These are phyloP conservation scores for Geotria australis DNA, from an alignment of 2,797 vertebrate genomes.

Conservation along the genomic window DNA sequence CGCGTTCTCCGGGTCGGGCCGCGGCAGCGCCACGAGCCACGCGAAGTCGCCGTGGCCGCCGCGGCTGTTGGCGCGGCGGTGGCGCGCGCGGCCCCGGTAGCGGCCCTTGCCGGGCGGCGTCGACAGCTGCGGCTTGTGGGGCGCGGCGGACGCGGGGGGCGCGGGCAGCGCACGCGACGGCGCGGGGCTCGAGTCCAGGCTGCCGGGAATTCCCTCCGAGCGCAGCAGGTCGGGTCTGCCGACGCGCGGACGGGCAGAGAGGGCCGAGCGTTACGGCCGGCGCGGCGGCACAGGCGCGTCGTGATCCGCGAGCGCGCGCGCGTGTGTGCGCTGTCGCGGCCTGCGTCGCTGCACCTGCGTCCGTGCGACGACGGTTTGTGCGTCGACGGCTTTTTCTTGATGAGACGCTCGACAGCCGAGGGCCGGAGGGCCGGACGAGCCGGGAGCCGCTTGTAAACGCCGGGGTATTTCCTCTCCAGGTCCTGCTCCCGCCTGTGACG, in stretches of 20 bases:
- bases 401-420: slow-evolving; percentile 79
- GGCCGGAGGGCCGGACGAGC: slow-evolving; percentile 65
- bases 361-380: slow-evolving; percentile 49
- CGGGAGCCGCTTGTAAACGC: slow-evolving; percentile 65
- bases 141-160: slow-evolving; percentile 31
- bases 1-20: slow-evolving; percentile 2
- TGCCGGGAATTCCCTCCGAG: slow-evolving; percentile 51
- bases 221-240: slow-evolving; percentile 59
- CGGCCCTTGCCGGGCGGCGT: slow-evolving; percentile 48
- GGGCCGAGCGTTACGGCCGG: too few species aligned
- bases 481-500: slow-evolving; percentile 52
- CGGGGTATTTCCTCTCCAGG: slow-evolving; percentile 88
- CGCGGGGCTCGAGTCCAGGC: slow-evolving; percentile 26
- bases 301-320: too few species aligned
- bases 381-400: slow-evolving; percentile 55
- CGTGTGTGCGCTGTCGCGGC: too few species aligned
- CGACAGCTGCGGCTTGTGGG: slow-evolving; percentile 33
- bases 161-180: slow-evolving; percentile 49
- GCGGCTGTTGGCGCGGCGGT: slow-evolving; percentile 69
- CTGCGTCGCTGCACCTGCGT: slow-evolving; percentile 5
- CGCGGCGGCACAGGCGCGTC: too few species aligned
- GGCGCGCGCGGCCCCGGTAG: slow-evolving; percentile 70
- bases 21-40: slow-evolving; percentile 2
- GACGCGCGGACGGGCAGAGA: background rate
- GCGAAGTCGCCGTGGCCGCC: slow-evolving; percentile 68